These are phyloP conservation scores for Agrochola lychnidis DNA, from an alignment of 2,888 invertebrate genomes.

Conservation along the genomic window DNA sequence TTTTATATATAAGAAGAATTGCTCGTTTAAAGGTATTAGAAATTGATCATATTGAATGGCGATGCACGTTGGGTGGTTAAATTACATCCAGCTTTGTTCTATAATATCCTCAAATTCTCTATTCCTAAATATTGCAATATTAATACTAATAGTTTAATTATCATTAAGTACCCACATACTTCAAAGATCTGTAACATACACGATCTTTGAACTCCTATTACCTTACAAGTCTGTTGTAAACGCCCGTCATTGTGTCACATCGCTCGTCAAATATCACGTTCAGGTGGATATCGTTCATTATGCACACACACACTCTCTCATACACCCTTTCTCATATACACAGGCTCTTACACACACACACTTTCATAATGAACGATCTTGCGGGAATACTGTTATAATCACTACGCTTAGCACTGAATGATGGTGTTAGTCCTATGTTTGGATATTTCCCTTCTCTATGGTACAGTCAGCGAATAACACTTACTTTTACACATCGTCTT, in stretches of 20 bases:
- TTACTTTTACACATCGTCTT: not conserved
- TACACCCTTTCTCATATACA: not conserved
- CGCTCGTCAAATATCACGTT: conserved; percentile 32
- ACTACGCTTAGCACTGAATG: conserved; percentile 26
- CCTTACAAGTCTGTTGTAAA: conserved; percentile 3
- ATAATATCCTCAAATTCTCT: not conserved
- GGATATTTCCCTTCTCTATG: not conserved
- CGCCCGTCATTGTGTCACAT: not conserved
- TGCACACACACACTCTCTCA: conserved; percentile 7
- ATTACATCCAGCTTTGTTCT: not conserved
- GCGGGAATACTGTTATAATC: conserved; percentile 31
- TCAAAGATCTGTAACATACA: not conserved
- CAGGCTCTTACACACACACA: conserved; percentile 4
- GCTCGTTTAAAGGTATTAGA: no score
- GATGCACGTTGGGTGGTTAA: no score
- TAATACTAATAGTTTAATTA: not conserved
- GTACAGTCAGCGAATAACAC: not conserved
- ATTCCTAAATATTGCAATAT: not conserved
- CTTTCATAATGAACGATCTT: conserved; percentile 30
- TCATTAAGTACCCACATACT: not conserved
- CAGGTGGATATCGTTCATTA: conserved; percentile 46
- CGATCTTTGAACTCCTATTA: conserved; percentile 5
- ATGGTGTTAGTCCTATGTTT: conserved; percentile 26
- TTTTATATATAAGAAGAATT: no score
- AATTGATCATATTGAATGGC: no score